Conservation (phyloP, 2,888 invertebrate genomes). For the Hemithea aestivaria region DNA sequence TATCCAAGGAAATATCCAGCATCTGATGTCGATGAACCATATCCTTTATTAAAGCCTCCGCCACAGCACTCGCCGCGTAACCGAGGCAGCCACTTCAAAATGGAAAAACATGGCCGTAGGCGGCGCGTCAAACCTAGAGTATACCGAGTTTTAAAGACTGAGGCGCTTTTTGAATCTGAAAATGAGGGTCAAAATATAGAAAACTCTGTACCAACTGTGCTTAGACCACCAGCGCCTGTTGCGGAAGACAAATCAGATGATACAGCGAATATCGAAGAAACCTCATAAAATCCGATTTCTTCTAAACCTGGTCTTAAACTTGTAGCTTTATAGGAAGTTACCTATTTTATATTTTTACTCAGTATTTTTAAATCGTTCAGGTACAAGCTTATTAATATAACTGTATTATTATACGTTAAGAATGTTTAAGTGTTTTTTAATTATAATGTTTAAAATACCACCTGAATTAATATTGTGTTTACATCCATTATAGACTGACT, state of each 20-base stretch:
- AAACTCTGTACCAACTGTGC: conserved; percentile 41
- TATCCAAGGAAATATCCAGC: conserved; percentile 59
- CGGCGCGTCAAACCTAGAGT: conserved; percentile 55
- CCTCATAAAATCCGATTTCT: conserved; percentile 5
- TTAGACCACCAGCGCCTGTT: conserved; percentile 51
- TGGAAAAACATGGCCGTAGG: conserved; percentile 49
- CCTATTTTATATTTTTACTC: not conserved
- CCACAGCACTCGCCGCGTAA: conserved; percentile 47
- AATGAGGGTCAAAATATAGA: conserved; percentile 41
- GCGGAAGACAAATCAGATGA: conserved; percentile 49
- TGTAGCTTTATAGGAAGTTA: not conserved
- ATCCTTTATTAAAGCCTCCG: conserved; percentile 68
- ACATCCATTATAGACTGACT: too few species aligned
- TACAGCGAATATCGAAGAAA: conserved; percentile 16
- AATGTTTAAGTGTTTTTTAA: too few species aligned
- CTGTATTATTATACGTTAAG: too few species aligned
- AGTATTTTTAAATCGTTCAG: conserved; percentile 7
- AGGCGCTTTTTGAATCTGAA: conserved; percentile 59
- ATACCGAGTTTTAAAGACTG: conserved; percentile 51
- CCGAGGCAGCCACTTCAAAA: conserved; percentile 40
- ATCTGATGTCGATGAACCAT: conserved; percentile 55
- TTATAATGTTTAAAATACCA: too few species aligned
- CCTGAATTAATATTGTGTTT: too few species aligned
- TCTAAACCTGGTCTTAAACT: not conserved
- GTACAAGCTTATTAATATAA: conserved; percentile 11